Conservation (phyloP, 2,797 vertebrate genomes). For the Buphagus erythrorhynchus region DNA sequence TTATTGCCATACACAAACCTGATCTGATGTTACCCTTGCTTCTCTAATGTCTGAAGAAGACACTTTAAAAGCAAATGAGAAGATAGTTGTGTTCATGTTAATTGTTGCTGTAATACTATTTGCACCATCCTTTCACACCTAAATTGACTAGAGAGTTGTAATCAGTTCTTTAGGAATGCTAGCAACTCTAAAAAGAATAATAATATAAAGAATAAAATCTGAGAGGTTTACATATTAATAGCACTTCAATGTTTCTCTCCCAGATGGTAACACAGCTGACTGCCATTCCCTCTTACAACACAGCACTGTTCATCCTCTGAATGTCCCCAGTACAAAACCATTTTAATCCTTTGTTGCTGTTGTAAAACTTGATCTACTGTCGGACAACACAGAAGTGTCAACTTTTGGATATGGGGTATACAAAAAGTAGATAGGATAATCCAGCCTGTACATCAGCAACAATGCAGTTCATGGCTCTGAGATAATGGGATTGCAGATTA, state of each 20-base stretch:
- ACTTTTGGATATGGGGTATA: conserved; percentile 56
- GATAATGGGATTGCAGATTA: conserved; percentile 75
- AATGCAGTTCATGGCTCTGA: conserved; percentile 69
- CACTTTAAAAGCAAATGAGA: conserved; percentile 6
- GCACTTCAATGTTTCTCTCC: conserved; percentile 59
- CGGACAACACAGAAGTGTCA: conserved; percentile 79
- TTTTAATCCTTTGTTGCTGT: conserved; percentile 79
- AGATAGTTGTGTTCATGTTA: neutral
- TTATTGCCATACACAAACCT: neutral
- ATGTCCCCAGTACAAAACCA: conserved; percentile 69
- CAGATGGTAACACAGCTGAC: conserved; percentile 67
- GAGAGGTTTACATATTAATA: conserved; percentile 73
- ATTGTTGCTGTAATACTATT: neutral
- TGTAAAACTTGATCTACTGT: conserved; percentile 81
- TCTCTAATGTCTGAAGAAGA: neutral
- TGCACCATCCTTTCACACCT: conserved; percentile 22
- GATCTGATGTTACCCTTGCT: neutral
- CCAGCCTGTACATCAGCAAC: conserved; percentile 66
- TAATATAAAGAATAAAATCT: neutral
- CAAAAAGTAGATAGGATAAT: conserved; percentile 61
- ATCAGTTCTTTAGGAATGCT: conserved; percentile 38
- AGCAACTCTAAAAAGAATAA: neutral
- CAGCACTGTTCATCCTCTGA: conserved; percentile 72
- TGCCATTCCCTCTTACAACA: conserved; percentile 37
- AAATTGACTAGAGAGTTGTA: conserved; percentile 33